Base-by-base conservation (phyloP, 1,140 invertebrate species). In the Mamestra configurata region DNA sequence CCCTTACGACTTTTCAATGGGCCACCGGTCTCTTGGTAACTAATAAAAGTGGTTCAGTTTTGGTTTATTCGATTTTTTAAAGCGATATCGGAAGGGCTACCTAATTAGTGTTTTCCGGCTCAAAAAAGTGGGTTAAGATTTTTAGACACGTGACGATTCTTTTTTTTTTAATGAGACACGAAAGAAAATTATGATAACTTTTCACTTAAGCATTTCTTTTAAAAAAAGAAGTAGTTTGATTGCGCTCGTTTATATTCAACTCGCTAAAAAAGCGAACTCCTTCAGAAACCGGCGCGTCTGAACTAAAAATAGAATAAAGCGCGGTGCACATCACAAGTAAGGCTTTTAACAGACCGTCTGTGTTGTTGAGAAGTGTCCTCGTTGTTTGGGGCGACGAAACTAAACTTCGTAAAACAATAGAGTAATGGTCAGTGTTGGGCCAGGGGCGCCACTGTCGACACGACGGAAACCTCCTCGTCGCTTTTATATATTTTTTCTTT, bases 351-450 rank as follows among this genome's bases (percentile, higher is more conserved):
- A 51, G 37, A 64, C 59, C 31, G 49, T 53, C 24, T 72, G 24
- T 53, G 49, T 53, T 53, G 70, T 53, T 61, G 11, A 15, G 59
- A 64, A 64, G 57, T 46, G 40, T 77, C 79, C 53, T 22, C n/a
- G 57, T 78, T 53, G 68, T 68, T 68, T 13, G 59, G 64, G 53
- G 71, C 71, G 35, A 75, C 15, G 37, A 59, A 75, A 79, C 51
- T 75, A 77, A 81, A 81, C 66, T 80, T 80, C 46, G 15, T 18
- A 64, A 64, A 77, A 79, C 81, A 82, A 73, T 76, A 64, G 77
- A 82, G 81, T 75, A 27, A 76, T 64, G 68, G 71, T 66, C 68
- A 71, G 43, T 51, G 40, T 51, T 35, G 53, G 66, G 5, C 59
- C 59, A 20, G 51, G 20, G 46, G 70, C 70, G 24, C 46, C 35